phyloP scores from a whole-genome alignment of 2,113 vertebrate species.

The Thunnus thynnus region DNA sequence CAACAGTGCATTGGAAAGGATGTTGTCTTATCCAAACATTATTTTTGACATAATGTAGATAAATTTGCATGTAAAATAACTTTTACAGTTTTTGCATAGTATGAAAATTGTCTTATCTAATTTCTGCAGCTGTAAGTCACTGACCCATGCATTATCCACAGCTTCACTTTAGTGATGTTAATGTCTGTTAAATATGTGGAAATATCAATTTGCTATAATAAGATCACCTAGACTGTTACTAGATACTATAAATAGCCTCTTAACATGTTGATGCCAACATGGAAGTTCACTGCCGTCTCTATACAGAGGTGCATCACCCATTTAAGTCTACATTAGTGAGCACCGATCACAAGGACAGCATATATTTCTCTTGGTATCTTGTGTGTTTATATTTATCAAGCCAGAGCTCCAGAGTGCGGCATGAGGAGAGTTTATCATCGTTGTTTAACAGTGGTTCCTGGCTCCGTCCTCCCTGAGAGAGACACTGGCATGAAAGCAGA shows the following conservation, averaged over 20 bases:
- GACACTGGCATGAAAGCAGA: slow-evolving; percentile 54
- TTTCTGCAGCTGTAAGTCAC: not conserved
- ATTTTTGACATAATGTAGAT: not conserved
- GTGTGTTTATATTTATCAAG: slow-evolving; percentile 39
- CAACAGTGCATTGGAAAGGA: not conserved
- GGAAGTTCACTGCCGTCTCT: slow-evolving; percentile 3
- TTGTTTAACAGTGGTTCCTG: slow-evolving; percentile 70
- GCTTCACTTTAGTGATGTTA: not conserved
- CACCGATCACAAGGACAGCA: slow-evolving; percentile 26
- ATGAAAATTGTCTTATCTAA: not conserved
- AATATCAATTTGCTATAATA: not conserved
- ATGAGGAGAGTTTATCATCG: slow-evolving; percentile 70
- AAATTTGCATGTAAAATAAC: not conserved
- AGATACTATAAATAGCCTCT: slow-evolving; percentile 23
- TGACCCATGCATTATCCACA: not conserved
- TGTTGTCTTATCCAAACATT: not conserved
- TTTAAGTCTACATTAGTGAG: slow-evolving; percentile 21
- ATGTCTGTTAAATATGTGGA: not conserved
- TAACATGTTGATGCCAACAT: slow-evolving; percentile 7
- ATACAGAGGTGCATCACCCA: slow-evolving; percentile 36
- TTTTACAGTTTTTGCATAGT: not conserved
- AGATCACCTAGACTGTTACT: not conserved
- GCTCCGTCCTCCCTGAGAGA: slow-evolving; percentile 48
- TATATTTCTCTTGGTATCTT: slow-evolving; percentile 10
- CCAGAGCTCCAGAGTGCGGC: slow-evolving; percentile 41